phyloP scores from a whole-genome alignment of 2,797 vertebrate species.

The Diplodus puntazzo region DNA sequence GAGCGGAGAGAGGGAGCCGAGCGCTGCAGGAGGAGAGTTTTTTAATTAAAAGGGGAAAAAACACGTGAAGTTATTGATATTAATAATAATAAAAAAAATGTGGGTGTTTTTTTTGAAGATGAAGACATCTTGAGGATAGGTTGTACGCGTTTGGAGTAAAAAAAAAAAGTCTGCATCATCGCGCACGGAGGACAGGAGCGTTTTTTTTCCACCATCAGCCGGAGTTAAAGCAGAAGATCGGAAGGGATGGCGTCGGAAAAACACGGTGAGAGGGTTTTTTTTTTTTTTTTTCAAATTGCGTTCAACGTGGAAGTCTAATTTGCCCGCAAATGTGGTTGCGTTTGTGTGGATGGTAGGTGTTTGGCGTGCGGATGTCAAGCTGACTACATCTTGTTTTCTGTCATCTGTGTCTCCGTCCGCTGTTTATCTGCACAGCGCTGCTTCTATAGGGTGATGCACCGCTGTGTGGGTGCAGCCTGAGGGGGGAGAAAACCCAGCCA shows the following conservation, averaged over 20 bases:
- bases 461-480: slow-evolving; percentile 72
- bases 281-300: background rate
- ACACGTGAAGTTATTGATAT: slow-evolving; percentile 19
- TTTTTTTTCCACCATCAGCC: slow-evolving; percentile 48
- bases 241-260: slow-evolving; percentile 86
- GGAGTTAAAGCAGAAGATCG: slow-evolving; percentile 58
- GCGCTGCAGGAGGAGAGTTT: background rate
- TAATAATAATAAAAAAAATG: background rate
- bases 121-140: slow-evolving; percentile 75
- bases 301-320: slow-evolving; percentile 9
- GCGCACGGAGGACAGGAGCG: slow-evolving; percentile 41
- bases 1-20: background rate
- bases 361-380: background rate
- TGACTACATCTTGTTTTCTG: background rate
- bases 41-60: background rate
- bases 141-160: slow-evolving; percentile 59
- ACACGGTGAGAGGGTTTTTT: slow-evolving; percentile 81
- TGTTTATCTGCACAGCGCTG: slow-evolving; percentile 41
- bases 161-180: slow-evolving; percentile 54
- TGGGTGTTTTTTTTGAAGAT: slow-evolving; percentile 40
- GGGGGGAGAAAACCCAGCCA: slow-evolving; percentile 23
- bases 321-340: background rate
- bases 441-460: slow-evolving; percentile 56
- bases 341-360: background rate
- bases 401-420: slow-evolving; percentile 49